Base-by-base conservation (phyloP, 2,888 invertebrate species). In the Heteromurus nitidus region DNA sequence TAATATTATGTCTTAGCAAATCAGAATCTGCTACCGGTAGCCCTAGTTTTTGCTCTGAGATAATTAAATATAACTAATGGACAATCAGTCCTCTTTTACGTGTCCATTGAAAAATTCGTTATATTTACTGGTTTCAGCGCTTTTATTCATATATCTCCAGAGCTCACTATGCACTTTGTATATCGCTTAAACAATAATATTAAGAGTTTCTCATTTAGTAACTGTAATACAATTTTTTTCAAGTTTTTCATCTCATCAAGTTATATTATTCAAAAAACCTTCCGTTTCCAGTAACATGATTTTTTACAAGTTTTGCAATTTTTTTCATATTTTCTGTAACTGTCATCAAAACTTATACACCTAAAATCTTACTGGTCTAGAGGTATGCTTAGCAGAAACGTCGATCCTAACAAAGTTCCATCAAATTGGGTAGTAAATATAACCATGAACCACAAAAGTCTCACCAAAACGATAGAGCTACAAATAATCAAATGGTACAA, bases 281-380 rank as follows among this genome's bases (percentile, higher is more conserved):
- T 77, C 62, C 77, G 77, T 77, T 77, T 77, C 77, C 77, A 77
- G 77, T 77, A 77, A 77, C 69, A 77, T 68, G 77, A 77, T 60
- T 77, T 73, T 76, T 75, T 70, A 77, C 69, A 77, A 77, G 77
- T 77, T 77, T 77, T 77, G 77, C 77, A 69, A 77, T 77, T 77
- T 77, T 77, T 77, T 77, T 77, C 69, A 60, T 69, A 77, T 77
- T 77, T 77, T 77, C 77, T 77, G 60, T 70, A 77, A 77, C 77
- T 77, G 77, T 77, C 77, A 77, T 50, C 50, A 73, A 68, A 75
- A 76, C 68, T 76, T 68, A 75, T 24, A 65, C 36, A 64, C 31
- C 76, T 76, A 76, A 44, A 30, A 68, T 77, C 70, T 64, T 77
- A 77, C 76, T 67, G 68, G 53, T 44, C 76, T 77, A 77, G 60